Percentiles rank a stretch among this genome's conserved stretches.
These are phyloP conservation scores for Microplitis deprimator DNA, from an alignment of 2,888 invertebrate species.

Conservation along the genomic window DNA sequence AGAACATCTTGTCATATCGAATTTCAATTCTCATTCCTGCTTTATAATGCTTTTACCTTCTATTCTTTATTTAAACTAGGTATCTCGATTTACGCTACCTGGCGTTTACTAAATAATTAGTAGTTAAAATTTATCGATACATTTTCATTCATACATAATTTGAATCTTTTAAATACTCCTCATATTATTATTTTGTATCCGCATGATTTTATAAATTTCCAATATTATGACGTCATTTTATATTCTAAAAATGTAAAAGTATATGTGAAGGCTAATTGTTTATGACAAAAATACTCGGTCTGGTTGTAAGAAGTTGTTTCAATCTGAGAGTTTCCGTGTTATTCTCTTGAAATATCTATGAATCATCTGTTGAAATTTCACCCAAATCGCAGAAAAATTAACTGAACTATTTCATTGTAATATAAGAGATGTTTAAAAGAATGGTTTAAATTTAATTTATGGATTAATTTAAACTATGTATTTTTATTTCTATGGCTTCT, in stretches of 20 bases:
- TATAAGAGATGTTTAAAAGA: background rate
- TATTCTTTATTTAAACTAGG: background rate
- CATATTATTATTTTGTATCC: conserved; percentile 21
- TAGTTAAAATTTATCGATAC: conserved; percentile 47
- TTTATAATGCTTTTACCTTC: background rate
- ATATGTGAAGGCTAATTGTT: conserved; percentile 27
- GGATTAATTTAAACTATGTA: background rate
- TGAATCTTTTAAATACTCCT: conserved; percentile 12
- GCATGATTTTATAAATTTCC: conserved; percentile 5
- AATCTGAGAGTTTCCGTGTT: background rate
- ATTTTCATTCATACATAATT: conserved; percentile 10
- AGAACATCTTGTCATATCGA: conserved; percentile 27
- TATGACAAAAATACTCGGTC: conserved; percentile 24
- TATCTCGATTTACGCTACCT: background rate
- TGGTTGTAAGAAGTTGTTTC: conserved; percentile 12
- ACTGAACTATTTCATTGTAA: background rate
- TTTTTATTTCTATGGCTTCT: too few relatives aligned
- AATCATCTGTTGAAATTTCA: background rate
- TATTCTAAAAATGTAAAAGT: conserved; percentile 12
- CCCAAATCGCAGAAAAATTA: background rate
- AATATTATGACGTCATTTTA: conserved; percentile 14
- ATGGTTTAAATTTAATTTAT: background rate
- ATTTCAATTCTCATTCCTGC: conserved; percentile 26
- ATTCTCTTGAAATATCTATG: background rate
- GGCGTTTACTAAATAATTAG: conserved; percentile 19